A percentile compares a stretch with the other conserved stretches of the same genome.
phyloP scores from a whole-genome alignment of 37 sponge, comb jelly and placozoan species.

The Tethya wilhelma region DNA sequence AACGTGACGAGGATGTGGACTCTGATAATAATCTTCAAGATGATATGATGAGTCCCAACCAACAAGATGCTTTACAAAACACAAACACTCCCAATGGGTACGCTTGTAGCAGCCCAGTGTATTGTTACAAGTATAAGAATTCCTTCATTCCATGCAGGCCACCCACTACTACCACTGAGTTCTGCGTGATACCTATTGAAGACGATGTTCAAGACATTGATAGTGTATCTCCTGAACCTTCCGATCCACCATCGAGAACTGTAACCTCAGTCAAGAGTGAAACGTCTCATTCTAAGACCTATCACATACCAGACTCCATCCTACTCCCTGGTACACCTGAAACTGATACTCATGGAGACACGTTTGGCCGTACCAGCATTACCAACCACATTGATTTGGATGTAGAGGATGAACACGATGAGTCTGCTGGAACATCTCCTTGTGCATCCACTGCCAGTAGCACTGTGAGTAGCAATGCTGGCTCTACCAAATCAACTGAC shows the following conservation, averaged over 20 bases:
- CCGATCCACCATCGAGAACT: neutral
- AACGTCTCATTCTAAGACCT: neutral
- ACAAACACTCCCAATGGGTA: neutral
- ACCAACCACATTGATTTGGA: no score
- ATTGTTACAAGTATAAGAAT: neutral
- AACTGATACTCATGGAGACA: no score
- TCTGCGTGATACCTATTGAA: constrained; percentile 41
- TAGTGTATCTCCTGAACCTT: neutral
- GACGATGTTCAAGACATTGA: neutral
- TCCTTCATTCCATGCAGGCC: neutral
- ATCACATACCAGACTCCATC: neutral
- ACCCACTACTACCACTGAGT: neutral
- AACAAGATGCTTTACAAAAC: neutral
- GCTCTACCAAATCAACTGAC: neutral
- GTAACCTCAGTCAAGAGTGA: neutral
- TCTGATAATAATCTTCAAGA: neutral
- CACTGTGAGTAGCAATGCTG: no score
- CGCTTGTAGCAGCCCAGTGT: neutral
- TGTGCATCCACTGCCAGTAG: no score
- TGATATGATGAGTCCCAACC: neutral
- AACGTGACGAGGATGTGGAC: constrained; percentile 3
- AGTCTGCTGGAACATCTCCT: no score
- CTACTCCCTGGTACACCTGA: constrained; percentile 1
- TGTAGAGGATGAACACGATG: no score
- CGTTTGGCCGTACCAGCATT: no score